phyloP scores from a whole-genome alignment of 2,797 vertebrate species.

The Channallabes apus region DNA sequence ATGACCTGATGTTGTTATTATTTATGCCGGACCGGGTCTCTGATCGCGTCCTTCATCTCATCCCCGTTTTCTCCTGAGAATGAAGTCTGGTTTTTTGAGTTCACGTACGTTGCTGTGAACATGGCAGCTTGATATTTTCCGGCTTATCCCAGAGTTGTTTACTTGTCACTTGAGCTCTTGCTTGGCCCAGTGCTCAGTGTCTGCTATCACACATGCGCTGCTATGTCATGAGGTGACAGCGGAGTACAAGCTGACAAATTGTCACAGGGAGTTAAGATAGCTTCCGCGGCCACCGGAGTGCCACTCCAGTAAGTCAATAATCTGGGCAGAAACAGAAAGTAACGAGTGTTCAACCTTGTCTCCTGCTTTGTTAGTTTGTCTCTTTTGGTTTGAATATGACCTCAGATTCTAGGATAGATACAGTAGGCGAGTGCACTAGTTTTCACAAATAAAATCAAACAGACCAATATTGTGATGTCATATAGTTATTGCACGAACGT shows the following conservation, averaged over 20 bases:
- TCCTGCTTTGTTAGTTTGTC: neutral
- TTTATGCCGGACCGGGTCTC: neutral
- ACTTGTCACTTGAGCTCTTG: slow-evolving; percentile 48
- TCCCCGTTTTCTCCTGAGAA: neutral
- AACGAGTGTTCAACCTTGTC: neutral
- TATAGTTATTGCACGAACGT: neutral
- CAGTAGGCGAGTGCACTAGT: no score
- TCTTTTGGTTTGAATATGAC: neutral
- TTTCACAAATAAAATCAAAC: neutral
- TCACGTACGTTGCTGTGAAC: slow-evolving; percentile 6
- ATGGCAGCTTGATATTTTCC: slow-evolving; percentile 32
- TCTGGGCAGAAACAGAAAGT: slow-evolving; percentile 29
- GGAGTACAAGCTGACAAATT: slow-evolving; percentile 50
- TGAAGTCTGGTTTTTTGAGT: slow-evolving; percentile 7
- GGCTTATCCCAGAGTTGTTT: slow-evolving; percentile 42
- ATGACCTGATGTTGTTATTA: slow-evolving; percentile 31
- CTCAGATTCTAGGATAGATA: neutral
- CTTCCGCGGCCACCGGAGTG: slow-evolving; percentile 15
- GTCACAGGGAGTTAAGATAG: slow-evolving; percentile 54
- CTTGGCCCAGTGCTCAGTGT: slow-evolving; percentile 36
- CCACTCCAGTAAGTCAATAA: neutral
- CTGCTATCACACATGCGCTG: slow-evolving; percentile 49
- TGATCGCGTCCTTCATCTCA: neutral
- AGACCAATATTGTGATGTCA: neutral
- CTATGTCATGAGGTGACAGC: slow-evolving; percentile 47